These are phyloP conservation scores for Anhinga rufa DNA, from an alignment of 2,113 vertebrate genomes.

Conservation along the genomic window DNA sequence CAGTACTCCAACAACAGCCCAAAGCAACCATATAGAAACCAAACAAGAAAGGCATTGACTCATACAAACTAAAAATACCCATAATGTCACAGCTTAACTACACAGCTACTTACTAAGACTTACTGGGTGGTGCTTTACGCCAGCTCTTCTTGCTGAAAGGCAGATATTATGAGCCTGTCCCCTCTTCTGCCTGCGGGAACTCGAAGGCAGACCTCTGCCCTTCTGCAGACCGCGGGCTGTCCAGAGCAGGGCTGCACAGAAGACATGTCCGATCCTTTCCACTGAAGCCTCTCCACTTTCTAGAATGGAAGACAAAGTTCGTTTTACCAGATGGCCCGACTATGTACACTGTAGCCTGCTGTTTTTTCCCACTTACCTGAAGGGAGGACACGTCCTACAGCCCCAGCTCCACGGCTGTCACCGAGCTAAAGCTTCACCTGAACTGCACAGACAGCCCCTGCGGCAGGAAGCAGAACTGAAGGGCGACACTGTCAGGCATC, in stretches of 20 bases:
- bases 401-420: neutral
- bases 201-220: neutral
- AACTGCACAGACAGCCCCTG: neutral
- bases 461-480: neutral
- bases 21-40: neutral
- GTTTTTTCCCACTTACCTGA: neutral
- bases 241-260: neutral
- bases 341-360: neutral
- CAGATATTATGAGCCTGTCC: neutral
- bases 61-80: neutral
- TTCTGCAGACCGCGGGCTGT: neutral
- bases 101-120: neutral
- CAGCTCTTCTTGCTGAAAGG: neutral
- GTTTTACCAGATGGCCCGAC: neutral
- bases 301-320: neutral
- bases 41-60: neutral
- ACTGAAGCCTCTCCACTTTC: neutral
- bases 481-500: neutral
- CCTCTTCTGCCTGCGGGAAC: neutral
- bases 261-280: neutral
- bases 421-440: rapidly evolving
- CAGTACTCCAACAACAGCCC: neutral
- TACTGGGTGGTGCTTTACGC: neutral
- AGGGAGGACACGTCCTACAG: neutral
- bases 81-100: neutral